Percentiles rank a stretch among this genome's conserved stretches.
Conservation (phyloP, 1,140 invertebrate species). For the Araneus ventricosus region DNA sequence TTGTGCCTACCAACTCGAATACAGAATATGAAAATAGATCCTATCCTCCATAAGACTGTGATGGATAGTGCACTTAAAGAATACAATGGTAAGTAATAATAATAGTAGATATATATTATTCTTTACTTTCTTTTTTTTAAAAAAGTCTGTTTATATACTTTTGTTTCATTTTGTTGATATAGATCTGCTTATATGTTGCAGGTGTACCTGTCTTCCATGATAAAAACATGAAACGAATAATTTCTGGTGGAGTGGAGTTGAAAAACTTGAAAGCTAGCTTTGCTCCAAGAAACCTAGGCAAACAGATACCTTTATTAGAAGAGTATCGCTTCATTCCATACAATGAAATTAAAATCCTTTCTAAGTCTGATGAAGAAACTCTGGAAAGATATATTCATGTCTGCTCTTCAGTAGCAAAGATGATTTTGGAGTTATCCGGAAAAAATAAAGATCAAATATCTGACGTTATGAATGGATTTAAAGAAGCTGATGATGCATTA, state of each 20-base stretch:
- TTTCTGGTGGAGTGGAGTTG: conserved; percentile 90
- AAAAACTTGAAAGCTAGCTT: conserved; percentile 94
- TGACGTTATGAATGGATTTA: too few species aligned
- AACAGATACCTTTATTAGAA: conserved; percentile 90
- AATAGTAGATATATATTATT: too few species aligned
- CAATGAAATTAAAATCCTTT: conserved; percentile 81
- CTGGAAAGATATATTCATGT: conserved; percentile 77
- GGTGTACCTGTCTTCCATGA: conserved; percentile 88
- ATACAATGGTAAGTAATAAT: not conserved
- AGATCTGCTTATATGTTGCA: not conserved
- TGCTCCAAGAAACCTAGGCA: too few species aligned
- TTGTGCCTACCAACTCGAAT: conserved; percentile 93
- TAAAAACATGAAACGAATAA: conserved; percentile 87
- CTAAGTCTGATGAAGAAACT: conserved; percentile 78
- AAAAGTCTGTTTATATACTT: not conserved
- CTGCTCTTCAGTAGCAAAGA: conserved; percentile 77
- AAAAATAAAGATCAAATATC: too few species aligned
- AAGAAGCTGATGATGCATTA: too few species aligned
- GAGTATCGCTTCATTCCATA: conserved; percentile 91
- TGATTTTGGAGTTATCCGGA: conserved; percentile 77
- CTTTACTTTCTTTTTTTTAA: too few species aligned
- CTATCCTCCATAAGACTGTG: too few species aligned
- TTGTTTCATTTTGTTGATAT: not conserved
- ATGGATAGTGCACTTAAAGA: too few species aligned
- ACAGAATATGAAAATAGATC: too few species aligned